Evolutionary conservation across 2,113 vertebrate genomes (phyloP).

Genomic region (Centropristis striata): DNA sequence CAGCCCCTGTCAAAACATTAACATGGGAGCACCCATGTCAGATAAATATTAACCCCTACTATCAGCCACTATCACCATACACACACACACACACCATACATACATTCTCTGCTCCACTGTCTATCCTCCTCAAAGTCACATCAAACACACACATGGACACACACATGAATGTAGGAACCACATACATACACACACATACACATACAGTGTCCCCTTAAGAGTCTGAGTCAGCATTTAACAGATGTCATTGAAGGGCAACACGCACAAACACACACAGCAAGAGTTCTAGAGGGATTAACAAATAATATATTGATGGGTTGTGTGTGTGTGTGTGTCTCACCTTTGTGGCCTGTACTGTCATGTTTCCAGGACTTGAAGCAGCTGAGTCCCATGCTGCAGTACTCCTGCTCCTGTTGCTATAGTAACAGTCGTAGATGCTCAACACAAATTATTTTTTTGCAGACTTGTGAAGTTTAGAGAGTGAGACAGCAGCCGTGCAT

Average conservation of each 20-base stretch:
- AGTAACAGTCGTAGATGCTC: not conserved
- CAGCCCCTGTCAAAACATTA: not conserved
- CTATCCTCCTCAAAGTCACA: conserved; percentile 55
- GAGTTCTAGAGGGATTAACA: conserved; percentile 20
- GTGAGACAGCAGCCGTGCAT: too few species aligned
- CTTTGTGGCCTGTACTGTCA: conserved; percentile 82
- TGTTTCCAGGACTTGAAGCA: conserved; percentile 89
- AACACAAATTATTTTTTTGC: not conserved
- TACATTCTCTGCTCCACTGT: conserved; percentile 39
- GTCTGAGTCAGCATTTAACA: conserved; percentile 57
- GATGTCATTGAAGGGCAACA: conserved; percentile 37
- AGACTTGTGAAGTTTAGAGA: not conserved
- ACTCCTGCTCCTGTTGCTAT: conserved; percentile 17
- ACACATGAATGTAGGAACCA: not conserved
- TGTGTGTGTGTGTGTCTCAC: conserved; percentile 60
- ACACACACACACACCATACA: not conserved
- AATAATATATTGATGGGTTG: conserved; percentile 20
- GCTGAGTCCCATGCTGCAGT: conserved; percentile 87
- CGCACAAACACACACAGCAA: not conserved
- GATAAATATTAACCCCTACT: too few species aligned
- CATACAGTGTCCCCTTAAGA: conserved; percentile 2
- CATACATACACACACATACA: conserved; percentile 21
- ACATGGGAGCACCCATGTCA: not conserved
- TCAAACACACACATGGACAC: conserved; percentile 22
- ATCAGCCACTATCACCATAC: not conserved